A percentile compares a stretch with the other conserved stretches of the same genome.
Conservation (phyloP, 64 coral and sea anemone species). For the Porites australiensis region DNA sequence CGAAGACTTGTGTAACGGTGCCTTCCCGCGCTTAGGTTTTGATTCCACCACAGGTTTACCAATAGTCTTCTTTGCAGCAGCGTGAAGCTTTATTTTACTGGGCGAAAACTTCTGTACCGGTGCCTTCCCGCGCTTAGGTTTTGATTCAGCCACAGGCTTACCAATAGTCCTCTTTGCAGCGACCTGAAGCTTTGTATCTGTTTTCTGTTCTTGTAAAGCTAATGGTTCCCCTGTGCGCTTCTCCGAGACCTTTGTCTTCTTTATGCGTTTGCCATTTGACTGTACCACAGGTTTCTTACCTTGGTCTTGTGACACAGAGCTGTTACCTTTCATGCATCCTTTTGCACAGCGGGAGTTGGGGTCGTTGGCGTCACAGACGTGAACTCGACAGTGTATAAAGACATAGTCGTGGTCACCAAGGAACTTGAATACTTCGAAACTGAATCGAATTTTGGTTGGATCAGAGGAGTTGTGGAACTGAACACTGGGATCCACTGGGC, state of each 20-base stretch:
- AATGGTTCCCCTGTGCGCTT: no score
- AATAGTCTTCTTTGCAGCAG: neutral
- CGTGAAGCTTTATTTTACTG: neutral
- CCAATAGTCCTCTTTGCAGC: neutral
- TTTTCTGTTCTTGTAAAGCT: neutral
- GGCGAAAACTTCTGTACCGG: no score
- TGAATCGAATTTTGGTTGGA: slow-evolving; percentile 74
- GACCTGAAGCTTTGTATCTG: neutral
- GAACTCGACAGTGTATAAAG: slow-evolving; percentile 87
- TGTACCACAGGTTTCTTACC: slow-evolving; percentile 4
- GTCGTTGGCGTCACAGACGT: slow-evolving; percentile 79
- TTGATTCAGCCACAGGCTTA: no score
- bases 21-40: no score
- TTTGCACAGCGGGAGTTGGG: slow-evolving; percentile 78
- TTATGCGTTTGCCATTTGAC: neutral
- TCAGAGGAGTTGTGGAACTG: slow-evolving; percentile 66
- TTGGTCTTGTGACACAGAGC: neutral
- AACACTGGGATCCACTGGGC: slow-evolving; percentile 76
- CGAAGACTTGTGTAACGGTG: no score
- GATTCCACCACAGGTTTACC: no score
- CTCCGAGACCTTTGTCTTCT: neutral
- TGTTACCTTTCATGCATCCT: slow-evolving; percentile 61
- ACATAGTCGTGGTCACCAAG: slow-evolving; percentile 86
- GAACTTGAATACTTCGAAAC: slow-evolving; percentile 83
- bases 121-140: no score